Base-by-base conservation (phyloP, 2,888 invertebrate species). In the Tortrix viridana region DNA sequence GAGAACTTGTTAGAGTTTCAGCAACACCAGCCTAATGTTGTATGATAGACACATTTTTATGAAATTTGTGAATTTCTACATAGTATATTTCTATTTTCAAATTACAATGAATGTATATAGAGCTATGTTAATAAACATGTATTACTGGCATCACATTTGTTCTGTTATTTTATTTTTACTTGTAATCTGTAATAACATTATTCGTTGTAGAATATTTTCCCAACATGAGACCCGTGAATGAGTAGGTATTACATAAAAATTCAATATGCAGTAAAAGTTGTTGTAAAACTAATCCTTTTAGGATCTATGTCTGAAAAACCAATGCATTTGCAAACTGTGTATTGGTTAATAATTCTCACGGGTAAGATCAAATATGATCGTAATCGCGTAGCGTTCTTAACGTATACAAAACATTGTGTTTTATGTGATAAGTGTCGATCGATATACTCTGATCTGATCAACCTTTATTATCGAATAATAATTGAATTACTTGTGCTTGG, bases 121-220 rank as follows among this genome's bases (percentile, higher is more conserved):
- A 84, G 83, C 79, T 87, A 87, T 91, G 90, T 90, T 90, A 92
- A 89, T 91, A 92, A 92, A 92, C 86, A 84, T 86, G 81, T 85
- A 89, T 88, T 86, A 87, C 85, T 79, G 82, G 84, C 88, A 88
- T 81, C 79, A 76, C 66, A 69, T 68, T 62, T 48, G 46, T 68
- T 74, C 68, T 78, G 75, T 81, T 71, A 79, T 81, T 82, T 75
- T 57, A 58, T 53, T 68, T 60, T 54, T 56, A 32, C 52, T 49
- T 49, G 26, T 19, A 7, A 6, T 38, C 52, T n/a, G 7, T 37
- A 37, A 52, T 14, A 37, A 52, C 37, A 19, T 37, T 52, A 26
- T 37, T 38, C 19, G 14, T 38, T 37, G 32, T 37, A 37, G 19
- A 18, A 5, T 16, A 19, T 19, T 32, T 50, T 18, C 12, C 32